Evolutionary conservation across 2,113 vertebrate genomes (phyloP).

Genomic region (Falcunculus frontatus): DNA sequence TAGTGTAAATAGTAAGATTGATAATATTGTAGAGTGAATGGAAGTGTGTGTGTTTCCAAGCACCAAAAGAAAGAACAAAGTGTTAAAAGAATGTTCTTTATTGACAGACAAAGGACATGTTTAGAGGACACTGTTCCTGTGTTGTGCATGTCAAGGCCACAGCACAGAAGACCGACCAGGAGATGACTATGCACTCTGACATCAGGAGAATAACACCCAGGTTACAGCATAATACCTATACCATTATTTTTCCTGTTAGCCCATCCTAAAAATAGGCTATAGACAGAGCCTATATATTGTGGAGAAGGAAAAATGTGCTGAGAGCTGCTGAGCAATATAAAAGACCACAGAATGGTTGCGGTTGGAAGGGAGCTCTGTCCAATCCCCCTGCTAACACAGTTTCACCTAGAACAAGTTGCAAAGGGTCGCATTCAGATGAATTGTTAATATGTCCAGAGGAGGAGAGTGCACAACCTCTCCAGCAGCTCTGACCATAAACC

Average conservation of each 20-base stretch:
- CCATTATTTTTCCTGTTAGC: not conserved
- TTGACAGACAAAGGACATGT: not conserved
- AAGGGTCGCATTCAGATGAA: accelerated
- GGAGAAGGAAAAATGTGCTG: not conserved
- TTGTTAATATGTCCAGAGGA: not conserved
- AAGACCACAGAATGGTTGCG: not conserved
- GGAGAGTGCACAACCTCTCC: not conserved
- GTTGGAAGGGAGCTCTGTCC: not conserved
- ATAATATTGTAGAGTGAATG: not conserved
- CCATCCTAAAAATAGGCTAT: not conserved
- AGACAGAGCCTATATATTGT: not conserved
- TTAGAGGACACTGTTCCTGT: not conserved
- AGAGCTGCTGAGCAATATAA: not conserved
- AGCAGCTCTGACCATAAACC: not conserved
- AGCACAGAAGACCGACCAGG: not conserved
- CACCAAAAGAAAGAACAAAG: not conserved
- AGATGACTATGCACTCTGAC: not conserved
- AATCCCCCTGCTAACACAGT: not conserved
- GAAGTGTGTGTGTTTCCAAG: not conserved
- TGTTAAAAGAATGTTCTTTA: not conserved
- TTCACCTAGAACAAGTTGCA: not conserved
- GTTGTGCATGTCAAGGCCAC: not conserved
- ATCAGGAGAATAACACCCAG: not conserved
- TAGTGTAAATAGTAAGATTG: not conserved
- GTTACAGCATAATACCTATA: not conserved